Evolutionary conservation across 2,113 vertebrate genomes (phyloP).

Genomic region (Arvicanthis niloticus): DNA sequence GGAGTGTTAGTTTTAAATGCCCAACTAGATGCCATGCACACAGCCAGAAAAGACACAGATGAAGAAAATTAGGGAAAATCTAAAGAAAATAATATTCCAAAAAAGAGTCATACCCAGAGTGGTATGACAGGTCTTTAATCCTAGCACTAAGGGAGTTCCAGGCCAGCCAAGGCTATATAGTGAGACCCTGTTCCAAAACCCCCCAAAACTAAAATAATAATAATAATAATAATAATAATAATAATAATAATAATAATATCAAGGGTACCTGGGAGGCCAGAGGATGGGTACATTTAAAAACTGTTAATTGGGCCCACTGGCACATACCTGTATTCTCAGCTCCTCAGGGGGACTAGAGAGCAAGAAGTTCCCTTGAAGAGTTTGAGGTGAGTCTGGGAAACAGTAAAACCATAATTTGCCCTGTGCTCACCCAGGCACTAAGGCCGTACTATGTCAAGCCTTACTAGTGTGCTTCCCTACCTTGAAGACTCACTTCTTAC

Average conservation of each 20-base stretch:
- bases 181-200: too few species aligned
- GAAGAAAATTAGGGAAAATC: background rate
- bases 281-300: background rate
- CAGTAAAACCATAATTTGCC: background rate
- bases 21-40: background rate
- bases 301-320: too few species aligned
- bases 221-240: background rate
- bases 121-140: background rate
- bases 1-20: background rate
- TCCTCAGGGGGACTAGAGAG: background rate
- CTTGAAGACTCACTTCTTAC: background rate
- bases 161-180: background rate
- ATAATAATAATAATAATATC: background rate
- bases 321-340: background rate
- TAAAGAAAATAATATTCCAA: background rate
- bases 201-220: too few species aligned
- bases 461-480: too few species aligned
- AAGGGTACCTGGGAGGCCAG: background rate
- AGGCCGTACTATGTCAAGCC: too few species aligned
- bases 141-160: background rate
- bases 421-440: too few species aligned
- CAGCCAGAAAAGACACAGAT: background rate
- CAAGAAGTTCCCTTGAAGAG: background rate
- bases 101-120: background rate
- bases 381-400: background rate